Base-by-base conservation (phyloP, 30 jellyfish, hydroid and myxozoan genomes). In the Sanderia malayensis region DNA sequence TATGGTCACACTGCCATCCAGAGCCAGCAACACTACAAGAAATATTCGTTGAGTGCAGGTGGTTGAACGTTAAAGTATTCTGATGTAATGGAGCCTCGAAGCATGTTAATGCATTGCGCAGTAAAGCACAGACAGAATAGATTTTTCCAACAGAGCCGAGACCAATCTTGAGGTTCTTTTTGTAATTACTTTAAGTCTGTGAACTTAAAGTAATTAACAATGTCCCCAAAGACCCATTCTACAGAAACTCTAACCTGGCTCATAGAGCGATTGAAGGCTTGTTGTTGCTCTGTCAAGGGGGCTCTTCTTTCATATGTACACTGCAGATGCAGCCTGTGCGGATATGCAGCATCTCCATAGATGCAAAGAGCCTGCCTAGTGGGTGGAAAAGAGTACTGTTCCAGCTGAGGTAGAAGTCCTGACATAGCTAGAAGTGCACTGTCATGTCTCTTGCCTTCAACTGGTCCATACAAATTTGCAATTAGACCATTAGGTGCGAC, bases 71-170 rank as follows among this genome's bases (percentile, higher is more conserved):
- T 90, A 70, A 79, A 69, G 17, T 7, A 69, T 27, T 47, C 18
- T 41, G 92, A 23, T 21, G 92, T 79, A 28, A 26, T 32, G 73
- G n/a, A 81, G 23, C 2, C 86, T 93, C 31, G 86, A n/a, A n/a
- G n/a, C n/a, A n/a, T n/a, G n/a, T n/a, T n/a, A n/a, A n/a, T n/a
- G n/a, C n/a, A n/a, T n/a, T n/a, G n/a, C n/a, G n/a, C n/a, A n/a
- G n/a, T n/a, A n/a, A n/a, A n/a, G n/a, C n/a, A n/a, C n/a, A 72
- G 20, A 57, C 70, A 31, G 15, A 26, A 31, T 79, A 70, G 37
- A 79, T 24, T 6, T 46, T 68, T 8, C 76, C 91, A 72, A 80
- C 89, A 15, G 68, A 92, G 47, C 70, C 75, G n/a, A n/a, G n/a
- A n/a, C n/a, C n/a, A n/a, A n/a, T n/a, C n/a, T n/a, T n/a, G n/a